phyloP scores from a whole-genome alignment of 2,888 invertebrate genomes.

The Apeira syringaria region DNA sequence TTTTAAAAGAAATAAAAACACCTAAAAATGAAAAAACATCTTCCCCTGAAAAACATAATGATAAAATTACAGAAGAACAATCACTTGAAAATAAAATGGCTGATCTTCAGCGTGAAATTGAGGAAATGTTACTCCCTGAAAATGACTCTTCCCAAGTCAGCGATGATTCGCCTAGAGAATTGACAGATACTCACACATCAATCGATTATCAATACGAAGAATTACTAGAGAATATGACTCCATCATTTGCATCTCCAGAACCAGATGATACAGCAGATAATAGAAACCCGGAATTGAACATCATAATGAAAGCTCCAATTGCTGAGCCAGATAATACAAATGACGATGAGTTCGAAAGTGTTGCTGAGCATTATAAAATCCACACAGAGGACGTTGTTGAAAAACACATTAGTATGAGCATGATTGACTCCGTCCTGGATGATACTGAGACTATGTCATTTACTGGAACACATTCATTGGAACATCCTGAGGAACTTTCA shows the following conservation, averaged over 20 bases:
- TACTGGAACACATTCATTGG: slow-evolving; percentile 45
- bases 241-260: slow-evolving; percentile 64
- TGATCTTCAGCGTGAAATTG: slow-evolving; percentile 75
- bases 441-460: slow-evolving; percentile 47
- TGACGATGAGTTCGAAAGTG: slow-evolving; percentile 14
- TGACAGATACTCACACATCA: slow-evolving; percentile 52
- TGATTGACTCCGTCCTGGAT: slow-evolving; percentile 54
- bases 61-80: slow-evolving; percentile 61
- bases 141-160: slow-evolving; percentile 67
- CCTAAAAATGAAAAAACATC: slow-evolving; percentile 31
- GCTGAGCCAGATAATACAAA: slow-evolving; percentile 20
- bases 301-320: neutral
- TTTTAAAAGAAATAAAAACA: slow-evolving; percentile 37
- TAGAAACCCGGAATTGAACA: slow-evolving; percentile 18
- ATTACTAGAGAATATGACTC: slow-evolving; percentile 56
- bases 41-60: slow-evolving; percentile 15
- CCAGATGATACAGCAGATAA: slow-evolving; percentile 44
- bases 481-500: slow-evolving; percentile 38
- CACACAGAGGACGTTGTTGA: slow-evolving; percentile 42
- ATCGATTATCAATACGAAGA: slow-evolving; percentile 62
- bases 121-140: slow-evolving; percentile 75
- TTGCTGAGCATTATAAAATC: slow-evolving; percentile 13
- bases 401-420: slow-evolving; percentile 56
- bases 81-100: slow-evolving; percentile 77
- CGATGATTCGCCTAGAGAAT: slow-evolving; percentile 61